Evolutionary conservation across 2,113 vertebrate species (phyloP), one percentile per base, ranked within the genome.

Genomic region (Rhabdornis inornatus): DNA sequence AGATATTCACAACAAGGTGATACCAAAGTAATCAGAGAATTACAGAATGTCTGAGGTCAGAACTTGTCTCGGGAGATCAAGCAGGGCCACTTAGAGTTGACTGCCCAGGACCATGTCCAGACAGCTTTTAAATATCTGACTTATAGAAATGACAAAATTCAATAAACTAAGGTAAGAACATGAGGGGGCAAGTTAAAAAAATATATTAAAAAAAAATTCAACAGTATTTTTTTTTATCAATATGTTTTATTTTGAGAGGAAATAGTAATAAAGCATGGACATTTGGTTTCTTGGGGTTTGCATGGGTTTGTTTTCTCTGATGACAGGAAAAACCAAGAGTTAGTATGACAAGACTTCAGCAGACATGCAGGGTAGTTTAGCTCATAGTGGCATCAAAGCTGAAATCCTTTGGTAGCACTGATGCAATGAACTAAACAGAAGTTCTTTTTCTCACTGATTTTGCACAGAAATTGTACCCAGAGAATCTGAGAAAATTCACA

Each of bases 1-100:
- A 77, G 28, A 11, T 56, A 52, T 3, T 56, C 53, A 35, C 19
- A 47, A n/a, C 2, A 42, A 24, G 23, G 44, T 8, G 19, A 20
- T 22, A 44, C 4, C 35, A 56, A 65, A 70, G 47, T 11, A 66
- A 15, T 35, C 5, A 57, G 24, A 66, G n/a, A 75, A 56, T 19
- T 45, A 50, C 18, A 45, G 35, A 64, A 42, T 10, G 33, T 7
- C 2, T 75, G 44, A 59, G 25, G 9, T 24, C 78, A 28, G 35
- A 56, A 56, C 6, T 10, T n/a, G 21, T 12, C 27, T 40, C 70
- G 66, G 21, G 15, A 86, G 56, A 47, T 55, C 55, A 74, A 60
- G n/a, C 30, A 74, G 24, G 37, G 15, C 10, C 44, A 39, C 13
- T 11, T 0, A 15, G 6, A 78, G 7, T 17, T 5, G 1, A n/a